These are phyloP conservation scores for Brotula barbata DNA, from an alignment of 2,797 vertebrate species.

Conservation along the genomic window DNA sequence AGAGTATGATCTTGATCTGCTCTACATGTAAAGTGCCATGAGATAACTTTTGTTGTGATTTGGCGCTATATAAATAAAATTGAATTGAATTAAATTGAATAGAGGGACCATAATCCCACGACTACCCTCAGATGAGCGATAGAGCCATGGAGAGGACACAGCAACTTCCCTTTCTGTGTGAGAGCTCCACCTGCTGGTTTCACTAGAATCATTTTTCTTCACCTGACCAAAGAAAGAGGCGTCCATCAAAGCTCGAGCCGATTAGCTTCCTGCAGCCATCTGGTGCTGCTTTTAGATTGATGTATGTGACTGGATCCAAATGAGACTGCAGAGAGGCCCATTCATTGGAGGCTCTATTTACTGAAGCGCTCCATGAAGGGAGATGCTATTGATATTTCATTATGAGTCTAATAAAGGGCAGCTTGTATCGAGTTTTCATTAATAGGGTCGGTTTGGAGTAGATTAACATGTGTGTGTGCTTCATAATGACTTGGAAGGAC, in stretches of 20 bases:
- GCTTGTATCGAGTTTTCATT: slow-evolving; percentile 76
- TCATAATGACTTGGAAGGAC: slow-evolving; percentile 67
- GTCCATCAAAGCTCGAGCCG: slow-evolving; percentile 42
- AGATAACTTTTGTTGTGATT: too few species aligned
- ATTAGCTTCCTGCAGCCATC: slow-evolving; percentile 55
- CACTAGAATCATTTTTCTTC: slow-evolving; percentile 32
- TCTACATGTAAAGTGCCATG: too few species aligned
- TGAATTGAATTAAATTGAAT: too few species aligned
- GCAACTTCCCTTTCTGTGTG: slow-evolving; percentile 46
- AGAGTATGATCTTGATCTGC: too few species aligned
- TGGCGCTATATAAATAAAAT: too few species aligned
- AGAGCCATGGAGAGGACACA: slow-evolving; percentile 49
- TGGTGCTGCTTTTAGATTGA: slow-evolving; percentile 57
- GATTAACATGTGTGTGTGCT: slow-evolving; percentile 69
- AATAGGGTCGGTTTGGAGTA: slow-evolving; percentile 69
- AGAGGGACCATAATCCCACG: slow-evolving; percentile 54
- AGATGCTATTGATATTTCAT: slow-evolving; percentile 79
- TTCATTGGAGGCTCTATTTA: slow-evolving; percentile 61
- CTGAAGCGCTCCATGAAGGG: slow-evolving; percentile 58
- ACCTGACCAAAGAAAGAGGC: slow-evolving; percentile 42
- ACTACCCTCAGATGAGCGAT: slow-evolving; percentile 64
- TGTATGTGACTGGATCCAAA: slow-evolving; percentile 57
- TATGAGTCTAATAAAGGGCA: slow-evolving; percentile 76
- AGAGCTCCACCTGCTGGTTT: slow-evolving; percentile 71
- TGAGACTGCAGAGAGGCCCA: slow-evolving; percentile 57